Evolutionary conservation across 2,888 invertebrate genomes (phyloP).

Genomic region (Eugnorisma glareosa): DNA sequence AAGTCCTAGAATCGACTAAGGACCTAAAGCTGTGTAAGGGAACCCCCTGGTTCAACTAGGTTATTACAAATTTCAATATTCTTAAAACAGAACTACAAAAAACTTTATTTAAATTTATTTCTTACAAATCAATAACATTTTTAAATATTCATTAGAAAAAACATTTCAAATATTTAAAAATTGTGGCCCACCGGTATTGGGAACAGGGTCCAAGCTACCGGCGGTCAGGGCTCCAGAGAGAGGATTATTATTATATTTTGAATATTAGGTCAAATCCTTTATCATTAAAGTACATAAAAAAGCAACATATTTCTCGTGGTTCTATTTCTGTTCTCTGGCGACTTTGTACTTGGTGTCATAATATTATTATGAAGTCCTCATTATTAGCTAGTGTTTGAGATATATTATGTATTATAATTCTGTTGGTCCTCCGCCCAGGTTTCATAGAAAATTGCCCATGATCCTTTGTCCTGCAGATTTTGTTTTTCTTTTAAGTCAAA

Average conservation of each 20-base stretch:
- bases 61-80: neutral
- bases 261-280: neutral
- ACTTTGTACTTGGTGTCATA: neutral
- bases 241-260: neutral
- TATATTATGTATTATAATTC: neutral
- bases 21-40: neutral
- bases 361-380: neutral
- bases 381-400: neutral
- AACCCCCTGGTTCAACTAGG: neutral
- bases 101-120: too few species aligned
- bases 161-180: too few species aligned
- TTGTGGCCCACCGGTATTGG: too few species aligned
- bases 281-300: neutral
- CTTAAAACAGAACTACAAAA: too few species aligned
- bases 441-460: neutral
- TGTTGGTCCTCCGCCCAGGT: neutral
- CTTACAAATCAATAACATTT: too few species aligned
- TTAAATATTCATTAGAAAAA: too few species aligned
- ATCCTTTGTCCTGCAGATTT: neutral
- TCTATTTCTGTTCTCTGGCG: neutral
- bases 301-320: neutral
- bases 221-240: too few species aligned
- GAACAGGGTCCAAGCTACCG: too few species aligned
- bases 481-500: neutral
- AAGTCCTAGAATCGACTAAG: neutral